Evolutionary conservation across 37 sponge, comb jelly and placozoan species (phyloP).

Genomic region (Dysidea cf. avara): DNA sequence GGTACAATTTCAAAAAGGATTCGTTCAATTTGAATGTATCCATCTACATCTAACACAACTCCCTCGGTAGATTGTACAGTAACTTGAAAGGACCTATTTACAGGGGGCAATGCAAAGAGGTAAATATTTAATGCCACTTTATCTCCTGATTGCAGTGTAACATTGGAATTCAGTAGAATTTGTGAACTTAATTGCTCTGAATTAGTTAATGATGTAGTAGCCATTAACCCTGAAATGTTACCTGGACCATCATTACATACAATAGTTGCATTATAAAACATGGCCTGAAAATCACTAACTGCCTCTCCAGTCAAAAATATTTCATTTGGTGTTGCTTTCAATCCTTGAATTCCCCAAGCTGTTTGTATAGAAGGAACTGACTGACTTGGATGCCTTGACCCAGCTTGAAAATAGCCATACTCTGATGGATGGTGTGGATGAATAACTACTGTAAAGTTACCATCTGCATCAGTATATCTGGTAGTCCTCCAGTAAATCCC

Average conservation of each 20-base stretch:
- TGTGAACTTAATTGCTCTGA: background rate
- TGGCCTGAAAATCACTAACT: background rate
- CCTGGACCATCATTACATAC: conserved; percentile 40
- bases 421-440: conserved; percentile 26
- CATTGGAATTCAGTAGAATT: background rate
- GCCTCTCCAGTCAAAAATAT: conserved; percentile 6
- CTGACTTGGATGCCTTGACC: conserved; percentile 15
- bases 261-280: conserved; percentile 27
- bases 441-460: conserved; percentile 11
- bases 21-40: conserved; percentile 7
- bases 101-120: background rate
- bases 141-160: conserved; percentile 7
- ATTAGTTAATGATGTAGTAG: background rate
- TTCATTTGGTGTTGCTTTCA: conserved; percentile 9
- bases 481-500: background rate
- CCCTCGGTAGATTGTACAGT: conserved; percentile 2
- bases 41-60: background rate
- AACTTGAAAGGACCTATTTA: conserved; percentile 7
- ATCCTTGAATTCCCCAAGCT: conserved; percentile 31
- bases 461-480: conserved; percentile 8
- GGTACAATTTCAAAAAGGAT: conserved; percentile 22
- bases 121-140: conserved; percentile 3
- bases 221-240: background rate
- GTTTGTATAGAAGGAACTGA: background rate
- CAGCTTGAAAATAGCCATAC: conserved; percentile 28